These are phyloP conservation scores for Ophioninae sp. DNA, from an alignment of 2,888 invertebrate species.

Conservation along the genomic window DNA sequence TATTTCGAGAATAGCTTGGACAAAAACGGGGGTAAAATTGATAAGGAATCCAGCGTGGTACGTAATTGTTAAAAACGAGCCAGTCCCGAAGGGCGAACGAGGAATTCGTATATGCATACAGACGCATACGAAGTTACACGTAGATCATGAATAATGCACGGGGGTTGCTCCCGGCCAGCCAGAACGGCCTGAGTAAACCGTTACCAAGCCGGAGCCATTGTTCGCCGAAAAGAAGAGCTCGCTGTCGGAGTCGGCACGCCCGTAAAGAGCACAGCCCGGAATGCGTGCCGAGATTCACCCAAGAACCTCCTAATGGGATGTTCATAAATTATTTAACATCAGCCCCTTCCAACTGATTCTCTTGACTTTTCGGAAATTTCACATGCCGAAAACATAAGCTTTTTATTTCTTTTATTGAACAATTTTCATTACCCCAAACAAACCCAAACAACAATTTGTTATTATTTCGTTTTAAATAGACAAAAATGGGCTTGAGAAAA, in stretches of 20 bases:
- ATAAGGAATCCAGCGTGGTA: too few species aligned
- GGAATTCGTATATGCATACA: neutral
- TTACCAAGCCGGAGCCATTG: slow-evolving; percentile 32
- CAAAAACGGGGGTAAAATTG: neutral
- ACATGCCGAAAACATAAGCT: too few species aligned
- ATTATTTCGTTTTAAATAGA: too few species aligned
- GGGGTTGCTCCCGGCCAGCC: slow-evolving; percentile 3
- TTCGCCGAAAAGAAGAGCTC: slow-evolving; percentile 24
- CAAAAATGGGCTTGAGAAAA: too few species aligned
- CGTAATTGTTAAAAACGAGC: too few species aligned
- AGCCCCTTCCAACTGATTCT: too few species aligned
- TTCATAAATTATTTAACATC: too few species aligned
- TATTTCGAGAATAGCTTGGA: neutral
- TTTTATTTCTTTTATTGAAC: too few species aligned
- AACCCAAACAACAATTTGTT: too few species aligned
- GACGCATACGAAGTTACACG: neutral
- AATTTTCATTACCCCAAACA: too few species aligned
- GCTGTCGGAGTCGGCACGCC: slow-evolving; percentile 4
- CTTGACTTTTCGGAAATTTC: too few species aligned
- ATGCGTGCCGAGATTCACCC: neutral
- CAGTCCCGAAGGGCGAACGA: neutral
- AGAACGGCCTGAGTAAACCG: slow-evolving; percentile 18
- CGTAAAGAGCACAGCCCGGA: slow-evolving; percentile 11
- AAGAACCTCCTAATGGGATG: too few species aligned
- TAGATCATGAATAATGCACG: slow-evolving; percentile 42